A percentile compares a stretch with the other conserved stretches of the same genome.
Conservation (phyloP, 2,888 invertebrate species). For the Dusona sp. region DNA sequence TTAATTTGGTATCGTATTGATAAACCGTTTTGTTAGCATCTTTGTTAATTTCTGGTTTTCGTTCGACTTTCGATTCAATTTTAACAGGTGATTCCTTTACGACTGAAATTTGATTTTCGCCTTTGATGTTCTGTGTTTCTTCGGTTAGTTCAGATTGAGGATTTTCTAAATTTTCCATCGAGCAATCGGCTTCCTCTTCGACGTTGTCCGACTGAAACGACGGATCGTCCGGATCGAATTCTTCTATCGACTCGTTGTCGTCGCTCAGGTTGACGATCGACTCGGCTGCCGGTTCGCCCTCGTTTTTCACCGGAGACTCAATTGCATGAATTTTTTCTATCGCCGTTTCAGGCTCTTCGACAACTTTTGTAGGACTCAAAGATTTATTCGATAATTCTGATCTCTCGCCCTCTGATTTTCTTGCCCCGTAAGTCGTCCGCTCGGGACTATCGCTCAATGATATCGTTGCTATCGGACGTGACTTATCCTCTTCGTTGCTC, state of each 20-base stretch:
- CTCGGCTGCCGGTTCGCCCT: conserved; percentile 1
- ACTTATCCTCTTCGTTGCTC: conserved; percentile 51
- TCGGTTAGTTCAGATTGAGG: neutral
- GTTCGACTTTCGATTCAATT: conserved; percentile 4
- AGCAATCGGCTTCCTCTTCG: conserved; percentile 71
- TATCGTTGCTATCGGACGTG: conserved; percentile 4
- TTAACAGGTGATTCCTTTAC: neutral
- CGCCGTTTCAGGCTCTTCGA: neutral
- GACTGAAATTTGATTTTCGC: neutral
- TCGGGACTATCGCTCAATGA: conserved; percentile 11
- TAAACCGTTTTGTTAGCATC: conserved; percentile 62
- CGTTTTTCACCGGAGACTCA: neutral
- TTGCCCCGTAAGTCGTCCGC: conserved; percentile 26
- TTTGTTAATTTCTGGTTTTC: neutral
- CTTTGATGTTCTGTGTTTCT: conserved; percentile 50
- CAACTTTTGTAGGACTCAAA: conserved; percentile 7
- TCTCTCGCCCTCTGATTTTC: conserved; percentile 46
- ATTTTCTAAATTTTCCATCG: conserved; percentile 46
- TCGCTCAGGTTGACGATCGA: conserved; percentile 66
- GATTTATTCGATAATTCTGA: neutral
- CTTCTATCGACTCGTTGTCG: conserved; percentile 81
- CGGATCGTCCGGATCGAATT: conserved; percentile 82
- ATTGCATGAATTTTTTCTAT: neutral
- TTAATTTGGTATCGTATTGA: conserved; percentile 63
- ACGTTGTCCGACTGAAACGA: conserved; percentile 73